These are phyloP conservation scores for Phylloscopus whistleri DNA, from an alignment of 2,113 vertebrate genomes.

Conservation along the genomic window DNA sequence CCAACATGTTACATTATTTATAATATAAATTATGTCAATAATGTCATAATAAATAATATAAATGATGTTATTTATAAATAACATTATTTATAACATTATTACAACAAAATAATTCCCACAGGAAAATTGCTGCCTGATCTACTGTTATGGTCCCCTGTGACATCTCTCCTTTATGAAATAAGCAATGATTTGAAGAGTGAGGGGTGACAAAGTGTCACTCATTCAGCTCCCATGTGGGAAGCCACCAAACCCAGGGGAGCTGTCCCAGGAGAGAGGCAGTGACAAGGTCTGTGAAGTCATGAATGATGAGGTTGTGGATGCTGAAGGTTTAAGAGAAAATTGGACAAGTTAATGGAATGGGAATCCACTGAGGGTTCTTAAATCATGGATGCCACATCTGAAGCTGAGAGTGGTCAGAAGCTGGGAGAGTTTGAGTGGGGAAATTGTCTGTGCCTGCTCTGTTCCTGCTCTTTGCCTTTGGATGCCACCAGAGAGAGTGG, in stretches of 20 bases:
- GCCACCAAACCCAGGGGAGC: background rate
- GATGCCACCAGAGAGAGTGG: background rate
- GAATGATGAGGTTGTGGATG: background rate
- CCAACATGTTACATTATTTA: background rate
- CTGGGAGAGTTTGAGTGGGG: background rate
- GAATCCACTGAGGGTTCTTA: background rate
- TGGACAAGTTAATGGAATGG: background rate
- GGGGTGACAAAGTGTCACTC: background rate
- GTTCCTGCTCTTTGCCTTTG: background rate
- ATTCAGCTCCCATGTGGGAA: background rate
- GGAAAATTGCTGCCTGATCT: background rate
- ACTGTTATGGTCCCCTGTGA: background rate
- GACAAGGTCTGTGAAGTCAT: background rate
- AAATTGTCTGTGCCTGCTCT: background rate
- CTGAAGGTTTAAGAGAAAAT: background rate
- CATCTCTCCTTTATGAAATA: background rate
- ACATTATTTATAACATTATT: background rate
- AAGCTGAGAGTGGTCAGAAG: background rate
- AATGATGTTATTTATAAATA: background rate
- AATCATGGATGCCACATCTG: background rate
- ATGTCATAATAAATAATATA: background rate
- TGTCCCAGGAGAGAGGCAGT: background rate
- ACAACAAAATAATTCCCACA: background rate
- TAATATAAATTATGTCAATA: background rate
- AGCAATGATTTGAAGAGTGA: background rate